phyloP scores from a whole-genome alignment of 2,888 invertebrate species.

The Ariolimax columbianus region DNA sequence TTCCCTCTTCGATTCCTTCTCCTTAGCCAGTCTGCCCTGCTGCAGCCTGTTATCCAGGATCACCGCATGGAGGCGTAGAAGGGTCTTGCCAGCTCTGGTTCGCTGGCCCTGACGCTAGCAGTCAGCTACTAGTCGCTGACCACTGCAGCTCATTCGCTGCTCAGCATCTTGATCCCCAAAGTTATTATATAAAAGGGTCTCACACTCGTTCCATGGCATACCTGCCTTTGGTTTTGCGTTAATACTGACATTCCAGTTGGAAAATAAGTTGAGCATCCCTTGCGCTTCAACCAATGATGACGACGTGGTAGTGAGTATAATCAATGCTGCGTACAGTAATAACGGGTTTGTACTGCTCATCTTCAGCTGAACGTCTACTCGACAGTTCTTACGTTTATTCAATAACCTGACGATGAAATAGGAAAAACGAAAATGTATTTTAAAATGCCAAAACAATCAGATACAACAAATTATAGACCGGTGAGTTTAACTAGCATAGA shows the following conservation, averaged over 20 bases:
- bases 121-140: too few species aligned
- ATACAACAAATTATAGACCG: too few species aligned
- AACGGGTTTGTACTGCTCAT: too few species aligned
- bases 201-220: not conserved
- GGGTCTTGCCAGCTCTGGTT: not conserved
- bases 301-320: not conserved
- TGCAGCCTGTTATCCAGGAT: not conserved
- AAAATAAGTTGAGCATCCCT: not conserved
- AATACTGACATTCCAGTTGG: not conserved
- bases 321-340: not conserved
- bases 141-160: not conserved
- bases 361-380: too few species aligned
- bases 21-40: too few species aligned
- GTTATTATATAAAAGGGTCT: not conserved
- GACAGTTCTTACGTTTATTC: too few species aligned
- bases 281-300: not conserved
- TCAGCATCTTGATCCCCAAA: not conserved
- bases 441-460: too few species aligned
- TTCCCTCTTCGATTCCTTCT: too few species aligned
- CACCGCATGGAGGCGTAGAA: not conserved
- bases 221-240: not conserved
- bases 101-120: not conserved
- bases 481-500: too few species aligned
- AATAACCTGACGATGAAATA: too few species aligned
- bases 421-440: too few species aligned